Base-by-base conservation (phyloP, 1,140 invertebrate species). In the Neodiprion pinetum region DNA sequence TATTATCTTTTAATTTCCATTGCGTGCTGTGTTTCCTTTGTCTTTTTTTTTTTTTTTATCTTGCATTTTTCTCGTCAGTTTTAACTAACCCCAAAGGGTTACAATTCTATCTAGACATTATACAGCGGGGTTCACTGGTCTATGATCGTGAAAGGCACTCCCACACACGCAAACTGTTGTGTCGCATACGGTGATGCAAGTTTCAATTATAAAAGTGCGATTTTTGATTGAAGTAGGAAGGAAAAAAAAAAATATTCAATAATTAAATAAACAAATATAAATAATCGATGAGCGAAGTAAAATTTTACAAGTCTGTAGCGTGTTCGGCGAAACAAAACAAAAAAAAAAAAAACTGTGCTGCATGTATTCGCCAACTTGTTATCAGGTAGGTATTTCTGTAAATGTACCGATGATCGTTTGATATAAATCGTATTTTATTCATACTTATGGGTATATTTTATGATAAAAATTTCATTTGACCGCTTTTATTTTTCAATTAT, bases 131-230 rank as follows among this genome's bases (percentile, higher is more conserved):
- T 69, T 21, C 4, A 23, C 17, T 69, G 40, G 9, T 23, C 17
- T 12, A 21, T 21, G 72, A 48, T 74, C 74, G 70, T 76, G 77
- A 65, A 14, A 21, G 17, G 67, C 21, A 81, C 75, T 83, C 78
- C 77, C 80, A 81, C 81, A 83, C 80, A 80, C 80, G 76, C 79
- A 84, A 84, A 83, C 77, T 73, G 82, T 82, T 70, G 71, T 69
- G 10, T 10, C 2, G 9, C 66, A 23, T 11, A 67, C 70, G 75
- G 77, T 69, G 79, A 79, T 67, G 73, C 68, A 80, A 70, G 73
- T 50, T 73, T 75, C 77, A 79, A 77, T 74, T 65, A 75, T 74
- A 79, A 68, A 72, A 69, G 49, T 40, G 66, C 17, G 17, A 21
- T 21, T 21, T 21, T 21, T 21, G 50, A 48, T 21, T 21, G 72